Percentiles rank a stretch among this genome's conserved stretches.
phyloP scores from a whole-genome alignment of 2,888 invertebrate species.

The Meteorus colon region DNA sequence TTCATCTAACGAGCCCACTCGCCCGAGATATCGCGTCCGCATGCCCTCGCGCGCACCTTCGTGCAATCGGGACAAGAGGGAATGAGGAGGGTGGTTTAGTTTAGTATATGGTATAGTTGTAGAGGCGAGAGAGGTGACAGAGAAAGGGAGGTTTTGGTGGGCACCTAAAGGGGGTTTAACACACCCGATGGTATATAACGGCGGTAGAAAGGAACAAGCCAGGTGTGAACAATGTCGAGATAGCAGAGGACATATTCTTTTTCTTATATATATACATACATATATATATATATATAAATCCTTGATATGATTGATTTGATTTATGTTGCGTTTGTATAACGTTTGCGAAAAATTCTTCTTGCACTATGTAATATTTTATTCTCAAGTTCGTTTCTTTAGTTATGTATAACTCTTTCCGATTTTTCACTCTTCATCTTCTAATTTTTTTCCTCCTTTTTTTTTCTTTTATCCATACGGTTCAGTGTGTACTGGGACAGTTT shows the following conservation, averaged over 20 bases:
- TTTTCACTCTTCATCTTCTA: neutral
- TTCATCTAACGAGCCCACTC: slow-evolving; percentile 69
- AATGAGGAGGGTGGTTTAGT: neutral
- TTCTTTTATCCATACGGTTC: neutral
- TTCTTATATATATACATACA: neutral
- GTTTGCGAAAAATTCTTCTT: too few species aligned
- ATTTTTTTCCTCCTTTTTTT: neutral
- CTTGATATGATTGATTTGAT: slow-evolving; percentile 32
- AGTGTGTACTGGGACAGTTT: neutral
- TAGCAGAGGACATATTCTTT: slow-evolving; percentile 27
- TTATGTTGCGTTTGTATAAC: slow-evolving; percentile 14
- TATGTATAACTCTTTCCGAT: too few species aligned
- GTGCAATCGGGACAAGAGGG: slow-evolving; percentile 22
- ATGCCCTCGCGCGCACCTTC: slow-evolving; percentile 45
- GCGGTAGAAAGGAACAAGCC: slow-evolving; percentile 33
- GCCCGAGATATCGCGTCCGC: slow-evolving; percentile 53
- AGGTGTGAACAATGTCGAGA: slow-evolving; percentile 39
- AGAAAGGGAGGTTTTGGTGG: neutral
- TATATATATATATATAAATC: neutral
- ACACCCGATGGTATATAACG: slow-evolving; percentile 1
- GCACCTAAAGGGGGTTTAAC: neutral
- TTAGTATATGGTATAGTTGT: neutral
- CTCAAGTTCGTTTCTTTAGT: neutral
- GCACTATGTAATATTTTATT: neutral
- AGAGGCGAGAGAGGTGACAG: neutral